Evolutionary conservation across 2,113 vertebrate genomes (phyloP).

Genomic region (Puntigrus tetrazona): DNA sequence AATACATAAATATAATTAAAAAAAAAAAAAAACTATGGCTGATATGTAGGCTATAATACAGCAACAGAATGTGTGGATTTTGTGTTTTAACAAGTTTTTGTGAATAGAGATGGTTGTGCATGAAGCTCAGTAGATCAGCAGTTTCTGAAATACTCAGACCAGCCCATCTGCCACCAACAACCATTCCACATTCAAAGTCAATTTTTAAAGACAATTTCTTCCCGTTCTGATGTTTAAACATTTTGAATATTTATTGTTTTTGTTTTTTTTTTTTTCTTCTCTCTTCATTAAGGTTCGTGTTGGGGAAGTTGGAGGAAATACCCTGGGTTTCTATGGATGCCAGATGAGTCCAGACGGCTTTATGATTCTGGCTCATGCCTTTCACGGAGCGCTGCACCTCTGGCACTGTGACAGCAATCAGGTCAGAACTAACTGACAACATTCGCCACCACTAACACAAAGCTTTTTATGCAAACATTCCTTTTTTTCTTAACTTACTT

Average conservation of each 20-base stretch:
- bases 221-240: no score
- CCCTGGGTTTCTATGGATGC: conserved; percentile 93
- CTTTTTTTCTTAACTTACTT: no score
- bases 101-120: neutral
- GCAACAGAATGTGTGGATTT: no score
- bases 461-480: neutral
- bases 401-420: conserved; percentile 82
- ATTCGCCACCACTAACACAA: neutral
- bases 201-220: no score
- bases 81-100: no score
- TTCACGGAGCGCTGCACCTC: conserved; percentile 93
- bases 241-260: neutral
- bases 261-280: neutral
- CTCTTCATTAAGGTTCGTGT: conserved; percentile 84
- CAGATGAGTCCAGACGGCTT: conserved; percentile 90
- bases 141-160: neutral
- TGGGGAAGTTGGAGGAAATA: conserved; percentile 97
- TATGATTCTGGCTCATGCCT: conserved; percentile 92
- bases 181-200: no score
- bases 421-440: conserved; percentile 65
- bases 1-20: no score
- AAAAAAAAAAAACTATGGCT: no score
- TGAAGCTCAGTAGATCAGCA: neutral
- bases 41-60: no score
- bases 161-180: no score